Evolutionary conservation across 1,140 invertebrate species (phyloP).

Genomic region (Artemia franciscana): DNA sequence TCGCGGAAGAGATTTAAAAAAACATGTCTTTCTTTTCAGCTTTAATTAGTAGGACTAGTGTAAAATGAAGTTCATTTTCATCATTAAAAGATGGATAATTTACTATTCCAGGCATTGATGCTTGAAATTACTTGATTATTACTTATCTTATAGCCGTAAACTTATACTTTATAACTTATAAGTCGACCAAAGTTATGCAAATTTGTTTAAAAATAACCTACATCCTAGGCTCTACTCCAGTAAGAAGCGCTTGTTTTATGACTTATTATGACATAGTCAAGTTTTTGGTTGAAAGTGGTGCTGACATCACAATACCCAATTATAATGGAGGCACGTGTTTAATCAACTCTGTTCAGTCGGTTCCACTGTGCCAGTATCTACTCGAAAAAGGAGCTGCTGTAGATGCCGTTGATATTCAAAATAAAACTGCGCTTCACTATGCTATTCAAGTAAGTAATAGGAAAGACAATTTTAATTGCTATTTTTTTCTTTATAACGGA

Average conservation of each 20-base stretch:
- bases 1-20: too few relatives aligned
- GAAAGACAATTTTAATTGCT: not conserved
- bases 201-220: too few relatives aligned
- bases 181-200: too few relatives aligned
- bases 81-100: too few relatives aligned
- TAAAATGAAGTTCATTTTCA: too few relatives aligned
- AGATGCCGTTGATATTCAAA: conserved; percentile 67
- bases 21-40: too few relatives aligned
- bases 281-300: conserved; percentile 55
- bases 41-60: too few relatives aligned
- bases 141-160: too few relatives aligned
- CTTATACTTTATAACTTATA: too few relatives aligned
- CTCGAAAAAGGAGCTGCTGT: conserved; percentile 49
- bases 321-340: conserved; percentile 79
- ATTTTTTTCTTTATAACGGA: not conserved
- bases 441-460: conserved; percentile 64
- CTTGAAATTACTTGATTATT: too few relatives aligned
- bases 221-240: conserved; percentile 68
- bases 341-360: conserved; percentile 76
- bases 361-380: conserved; percentile 52
- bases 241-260: conserved; percentile 78
- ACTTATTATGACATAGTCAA: conserved; percentile 55
- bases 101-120: too few relatives aligned
- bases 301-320: conserved; percentile 63
- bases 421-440: conserved; percentile 79